Evolutionary conservation across 2,797 vertebrate genomes (phyloP).

Genomic region (Poeciliopsis presidionis): DNA sequence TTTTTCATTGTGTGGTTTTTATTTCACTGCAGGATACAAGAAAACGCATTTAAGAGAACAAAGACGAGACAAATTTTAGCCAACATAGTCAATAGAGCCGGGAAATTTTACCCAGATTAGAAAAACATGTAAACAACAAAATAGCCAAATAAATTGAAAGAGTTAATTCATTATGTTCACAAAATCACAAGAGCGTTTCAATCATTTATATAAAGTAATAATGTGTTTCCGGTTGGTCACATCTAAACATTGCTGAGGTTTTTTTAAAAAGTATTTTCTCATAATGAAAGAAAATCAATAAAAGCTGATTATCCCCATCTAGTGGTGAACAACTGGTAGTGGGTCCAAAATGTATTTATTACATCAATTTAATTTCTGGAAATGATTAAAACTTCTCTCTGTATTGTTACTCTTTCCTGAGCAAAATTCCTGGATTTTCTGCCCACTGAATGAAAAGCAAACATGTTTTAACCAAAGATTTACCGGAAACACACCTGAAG

Average conservation of each 20-base stretch:
- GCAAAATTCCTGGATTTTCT: too few relatives aligned
- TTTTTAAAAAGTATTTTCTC: not conserved
- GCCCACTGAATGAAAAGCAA: too few relatives aligned
- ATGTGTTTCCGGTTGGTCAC: not conserved
- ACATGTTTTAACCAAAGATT: too few relatives aligned
- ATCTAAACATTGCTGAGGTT: not conserved
- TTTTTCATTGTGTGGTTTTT: not conserved
- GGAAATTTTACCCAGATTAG: not conserved
- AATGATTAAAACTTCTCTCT: too few relatives aligned
- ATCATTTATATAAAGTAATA: not conserved
- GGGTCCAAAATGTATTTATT: not conserved
- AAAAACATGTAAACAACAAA: not conserved
- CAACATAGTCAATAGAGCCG: not conserved
- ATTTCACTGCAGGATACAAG: not conserved
- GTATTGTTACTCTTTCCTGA: too few relatives aligned
- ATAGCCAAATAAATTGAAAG: not conserved
- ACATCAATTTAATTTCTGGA: not conserved
- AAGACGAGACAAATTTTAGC: not conserved
- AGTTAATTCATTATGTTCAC: not conserved
- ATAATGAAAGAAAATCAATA: not conserved
- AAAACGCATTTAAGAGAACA: not conserved
- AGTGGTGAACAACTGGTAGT: constrained; percentile 31
- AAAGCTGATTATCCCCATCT: constrained; percentile 42
- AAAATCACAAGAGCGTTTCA: not conserved
- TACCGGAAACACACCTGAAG: too few relatives aligned